Evolutionary conservation across 2,888 invertebrate species (phyloP).

Genomic region (Heliconius cydno): DNA sequence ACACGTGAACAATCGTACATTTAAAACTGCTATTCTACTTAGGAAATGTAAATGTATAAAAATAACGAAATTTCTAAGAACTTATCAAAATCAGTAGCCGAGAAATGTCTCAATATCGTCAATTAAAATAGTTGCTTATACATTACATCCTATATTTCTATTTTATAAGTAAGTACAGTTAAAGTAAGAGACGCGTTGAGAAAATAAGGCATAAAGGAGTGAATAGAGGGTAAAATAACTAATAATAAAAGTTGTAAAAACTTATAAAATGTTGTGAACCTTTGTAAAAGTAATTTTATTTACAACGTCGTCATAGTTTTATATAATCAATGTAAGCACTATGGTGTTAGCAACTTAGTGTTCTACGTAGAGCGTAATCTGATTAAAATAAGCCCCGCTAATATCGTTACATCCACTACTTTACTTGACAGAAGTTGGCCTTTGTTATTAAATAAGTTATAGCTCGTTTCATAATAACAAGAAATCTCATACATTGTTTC

Average conservation of each 20-base stretch:
- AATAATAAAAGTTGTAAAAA: not conserved
- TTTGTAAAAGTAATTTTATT: not conserved
- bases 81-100: not conserved
- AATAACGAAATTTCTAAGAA: constrained; percentile 18
- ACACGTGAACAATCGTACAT: not conserved
- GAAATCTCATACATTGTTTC: not conserved
- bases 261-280: not conserved
- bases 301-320: constrained; percentile 3
- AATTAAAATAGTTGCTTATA: constrained; percentile 11
- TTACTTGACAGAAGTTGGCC: not conserved
- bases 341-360: constrained; percentile 4
- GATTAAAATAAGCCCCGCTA: constrained; percentile 35
- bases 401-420: constrained; percentile 25
- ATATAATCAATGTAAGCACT: constrained; percentile 15
- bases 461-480: not conserved
- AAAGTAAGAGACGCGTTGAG: not conserved
- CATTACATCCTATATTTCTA: not conserved
- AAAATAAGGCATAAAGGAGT: not conserved
- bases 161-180: constrained; percentile 1
- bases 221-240: not conserved
- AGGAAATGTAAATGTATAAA: constrained; percentile 9
- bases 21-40: not conserved
- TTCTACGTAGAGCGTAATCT: constrained; percentile 36
- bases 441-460: constrained; percentile 16
- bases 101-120: constrained; percentile 3